Evolutionary conservation across 2,797 vertebrate species (phyloP), one percentile per base, ranked within the genome.

Genomic region (Pipistrellus nathusii): DNA sequence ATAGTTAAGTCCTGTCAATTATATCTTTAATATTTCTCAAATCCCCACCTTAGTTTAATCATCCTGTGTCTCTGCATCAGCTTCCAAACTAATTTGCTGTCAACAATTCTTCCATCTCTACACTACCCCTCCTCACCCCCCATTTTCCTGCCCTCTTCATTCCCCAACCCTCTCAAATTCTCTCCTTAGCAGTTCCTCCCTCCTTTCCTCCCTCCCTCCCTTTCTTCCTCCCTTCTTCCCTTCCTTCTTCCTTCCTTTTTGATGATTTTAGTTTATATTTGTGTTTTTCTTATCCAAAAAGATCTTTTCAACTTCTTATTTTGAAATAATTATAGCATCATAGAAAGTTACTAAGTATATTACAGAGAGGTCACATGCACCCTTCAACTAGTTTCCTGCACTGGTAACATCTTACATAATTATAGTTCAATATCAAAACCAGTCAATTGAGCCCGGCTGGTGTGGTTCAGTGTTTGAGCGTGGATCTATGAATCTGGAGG

Each of bases 261-360:
- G 3, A 13, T 77, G 57, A 86, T 62, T 88, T 82, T 69, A 55
- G 17, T 68, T 88, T 95, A 88, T 75, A 57, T 51, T 35, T 88
- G 1, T 68, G 1, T 59, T 81, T 64, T 81, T 18, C 57, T 92
- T 85, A 75, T 59, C 73, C 88, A 62, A 83, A 90, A 90, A 83
- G 10, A 23, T 38, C 20, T 83, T 78, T 66, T 51, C 51, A 57
- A 46, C 15, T 94, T 64, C 76, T 62, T 66, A 64, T 72, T 88
- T 75, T 59, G 71, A 78, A 87, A 90, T 80, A 87, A 32, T 57
- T 75, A 44, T 18, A 83, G 44, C 44, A 83, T 88, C 66, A 21
- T 72, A 71, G 62, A 78, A 92, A 90, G 6, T 75, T 35, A 62
- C n/a, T 53, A 71, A 95, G 51, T 82, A 6, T n/a, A 21, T 86